These are phyloP conservation scores for Priocnemis perturbator DNA, from an alignment of 2,888 invertebrate species.

Conservation along the genomic window DNA sequence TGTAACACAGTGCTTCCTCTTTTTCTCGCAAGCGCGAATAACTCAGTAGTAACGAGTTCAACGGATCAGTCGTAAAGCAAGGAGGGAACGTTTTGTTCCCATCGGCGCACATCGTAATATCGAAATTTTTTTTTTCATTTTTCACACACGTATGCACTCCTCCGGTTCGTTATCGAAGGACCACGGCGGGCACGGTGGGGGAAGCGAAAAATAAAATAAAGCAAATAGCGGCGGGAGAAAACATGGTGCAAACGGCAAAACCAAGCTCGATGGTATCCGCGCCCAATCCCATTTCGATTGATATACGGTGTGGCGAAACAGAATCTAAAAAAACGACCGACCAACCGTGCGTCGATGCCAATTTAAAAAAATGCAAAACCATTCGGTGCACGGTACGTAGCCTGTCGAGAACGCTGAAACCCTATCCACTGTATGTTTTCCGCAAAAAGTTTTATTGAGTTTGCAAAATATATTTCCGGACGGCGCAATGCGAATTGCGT, in stretches of 20 bases:
- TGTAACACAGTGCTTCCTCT: no score
- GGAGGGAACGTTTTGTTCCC: not conserved
- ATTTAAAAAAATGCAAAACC: constrained; percentile 49
- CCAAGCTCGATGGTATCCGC: constrained; percentile 38
- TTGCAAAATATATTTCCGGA: constrained; percentile 21
- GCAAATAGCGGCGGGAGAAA: constrained; percentile 34
- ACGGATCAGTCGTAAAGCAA: no score
- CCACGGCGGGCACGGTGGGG: not conserved
- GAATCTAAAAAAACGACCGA: constrained; percentile 41
- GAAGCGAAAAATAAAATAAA: constrained; percentile 21
- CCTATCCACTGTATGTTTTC: constrained; percentile 21
- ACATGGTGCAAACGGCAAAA: constrained; percentile 37
- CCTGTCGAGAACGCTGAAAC: constrained; percentile 7
- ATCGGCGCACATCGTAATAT: not conserved
- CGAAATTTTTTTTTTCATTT: constrained; percentile 6
- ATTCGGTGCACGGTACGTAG: constrained; percentile 7
- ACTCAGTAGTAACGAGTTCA: no score
- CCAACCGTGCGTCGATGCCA: constrained; percentile 37
- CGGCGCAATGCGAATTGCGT: constrained; percentile 5
- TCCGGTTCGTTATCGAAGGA: constrained; percentile 41
- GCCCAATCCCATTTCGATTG: constrained; percentile 53
- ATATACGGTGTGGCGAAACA: constrained; percentile 49
- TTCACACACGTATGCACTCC: constrained; percentile 13
- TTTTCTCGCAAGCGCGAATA: no score
- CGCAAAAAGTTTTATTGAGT: constrained; percentile 24